Conservation (phyloP, 2,888 invertebrate genomes). For the Macrosoma leucophasiata region DNA sequence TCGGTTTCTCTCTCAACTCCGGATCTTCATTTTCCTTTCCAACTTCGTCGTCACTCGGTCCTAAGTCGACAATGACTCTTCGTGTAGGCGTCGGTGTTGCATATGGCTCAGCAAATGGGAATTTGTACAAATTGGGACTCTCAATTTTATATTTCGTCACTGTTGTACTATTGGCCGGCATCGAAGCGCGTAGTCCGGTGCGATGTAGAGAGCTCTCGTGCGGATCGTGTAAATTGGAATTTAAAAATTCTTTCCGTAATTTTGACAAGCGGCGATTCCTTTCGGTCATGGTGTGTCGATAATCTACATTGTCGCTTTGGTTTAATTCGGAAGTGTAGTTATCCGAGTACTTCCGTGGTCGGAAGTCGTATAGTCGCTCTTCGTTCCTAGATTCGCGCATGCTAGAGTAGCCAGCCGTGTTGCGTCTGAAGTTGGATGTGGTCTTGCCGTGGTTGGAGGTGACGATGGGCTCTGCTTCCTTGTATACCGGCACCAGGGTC, state of each 20-base stretch:
- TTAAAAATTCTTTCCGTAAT: constrained; percentile 59
- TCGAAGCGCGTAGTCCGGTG: constrained; percentile 54
- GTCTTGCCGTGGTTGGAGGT: constrained; percentile 67
- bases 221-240: constrained; percentile 65
- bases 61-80: constrained; percentile 50
- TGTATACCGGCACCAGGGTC: constrained; percentile 39
- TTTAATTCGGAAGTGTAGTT: constrained; percentile 63
- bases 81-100: constrained; percentile 63
- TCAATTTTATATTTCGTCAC: constrained; percentile 60
- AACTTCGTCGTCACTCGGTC: constrained; percentile 40
- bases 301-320: constrained; percentile 64
- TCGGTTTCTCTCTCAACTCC: constrained; percentile 36
- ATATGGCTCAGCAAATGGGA: constrained; percentile 69
- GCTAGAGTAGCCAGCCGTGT: constrained; percentile 60
- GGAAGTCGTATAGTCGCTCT: constrained; percentile 51
- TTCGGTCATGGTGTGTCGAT: constrained; percentile 60
- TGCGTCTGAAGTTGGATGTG: constrained; percentile 63
- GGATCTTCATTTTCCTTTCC: constrained; percentile 58
- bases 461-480: constrained; percentile 54
- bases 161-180: constrained; percentile 49
- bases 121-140: constrained; percentile 66
- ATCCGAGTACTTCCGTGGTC: constrained; percentile 66
- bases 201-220: constrained; percentile 45
- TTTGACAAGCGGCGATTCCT: constrained; percentile 62
- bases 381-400: constrained; percentile 63